Evolutionary conservation across 2,113 vertebrate species (phyloP), one percentile per base, ranked within the genome.

Genomic region (Platysternon megacephalum): DNA sequence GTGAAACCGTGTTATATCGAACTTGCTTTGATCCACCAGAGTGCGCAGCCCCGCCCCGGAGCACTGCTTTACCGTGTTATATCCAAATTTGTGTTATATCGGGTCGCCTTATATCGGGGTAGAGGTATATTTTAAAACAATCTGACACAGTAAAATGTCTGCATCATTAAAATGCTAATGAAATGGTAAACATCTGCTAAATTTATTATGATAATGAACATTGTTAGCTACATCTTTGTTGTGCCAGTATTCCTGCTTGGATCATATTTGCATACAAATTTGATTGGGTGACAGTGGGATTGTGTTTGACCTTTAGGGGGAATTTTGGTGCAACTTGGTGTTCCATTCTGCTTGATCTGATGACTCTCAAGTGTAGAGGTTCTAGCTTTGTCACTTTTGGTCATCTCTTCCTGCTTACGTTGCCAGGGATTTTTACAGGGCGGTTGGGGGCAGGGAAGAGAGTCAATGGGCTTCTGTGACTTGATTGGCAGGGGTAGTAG

Each of bases 161-260:
- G 93, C 89, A 93, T 96, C 88, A 82, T 97, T 98, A 96, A 97
- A 97, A 98, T 97, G 95, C 93, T 98, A 98, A 98, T 98, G 95
- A 98, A 97, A 97, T 96, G 53, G 89, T 98, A 98, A 98, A 95
- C 96, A 97, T 96, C 94, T 98, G 97, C 95, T 94, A 96, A 84
- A 94, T 97, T 98, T 95, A 92, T 97, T 92, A 95, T 94, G 87
- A 97, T 97, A 97, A 98, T 92, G 94, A 96, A 96, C 48, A 86
- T 95, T 97, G 90, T 94, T 89, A 96, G 93, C 14, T 82, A 91
- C 79, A 85, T 83, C 58, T 92, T 94, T 90, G 89, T 91, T 86
- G 48, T 91, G 79, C 76, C 83, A 79, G 11, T 53, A 80, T 95
- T 95, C 88, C 61, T 92, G 83, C 90, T 92, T 96, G 83, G 79